phyloP scores from a whole-genome alignment of 2,888 invertebrate genomes.

The Girardia tigrina region DNA sequence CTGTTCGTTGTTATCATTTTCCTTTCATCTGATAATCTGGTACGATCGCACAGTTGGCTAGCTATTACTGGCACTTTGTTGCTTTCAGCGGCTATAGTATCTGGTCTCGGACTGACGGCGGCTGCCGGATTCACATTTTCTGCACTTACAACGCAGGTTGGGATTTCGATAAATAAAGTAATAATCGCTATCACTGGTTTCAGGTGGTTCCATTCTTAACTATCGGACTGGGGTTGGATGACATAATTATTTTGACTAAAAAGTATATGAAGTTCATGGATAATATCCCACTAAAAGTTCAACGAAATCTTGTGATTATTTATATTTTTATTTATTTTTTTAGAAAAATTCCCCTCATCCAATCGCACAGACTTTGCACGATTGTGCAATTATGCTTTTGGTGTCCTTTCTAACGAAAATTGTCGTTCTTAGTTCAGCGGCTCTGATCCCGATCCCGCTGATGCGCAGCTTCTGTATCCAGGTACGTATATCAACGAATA shows the following conservation, averaged over 20 bases:
- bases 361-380: conserved; percentile 6
- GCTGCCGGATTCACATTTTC: conserved; percentile 56
- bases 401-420: conserved; percentile 71
- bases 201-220: conserved; percentile 83
- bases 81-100: conserved; percentile 74
- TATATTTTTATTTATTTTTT: not conserved
- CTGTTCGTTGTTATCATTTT: not conserved
- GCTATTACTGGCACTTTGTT: conserved; percentile 77
- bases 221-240: conserved; percentile 82
- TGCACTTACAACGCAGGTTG: conserved; percentile 68
- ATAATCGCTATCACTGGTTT: conserved; percentile 36
- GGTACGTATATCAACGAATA: too few species aligned
- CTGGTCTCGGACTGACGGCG: conserved; percentile 62
- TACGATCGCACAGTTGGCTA: conserved; percentile 64
- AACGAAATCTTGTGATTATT: not conserved
- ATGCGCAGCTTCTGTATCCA: conserved; percentile 71
- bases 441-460: conserved; percentile 80
- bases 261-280: not conserved
- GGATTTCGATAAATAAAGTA: conserved; percentile 36
- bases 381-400: conserved; percentile 65
- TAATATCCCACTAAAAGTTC: not conserved
- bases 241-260: conserved; percentile 60
- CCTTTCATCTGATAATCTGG: not conserved
- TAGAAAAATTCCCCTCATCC: not conserved
- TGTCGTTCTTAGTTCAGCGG: conserved; percentile 67